Percentiles rank a stretch among this genome's conserved stretches.
phyloP scores from a whole-genome alignment of 1,140 invertebrate genomes.

The Galendromus occidentalis region DNA sequence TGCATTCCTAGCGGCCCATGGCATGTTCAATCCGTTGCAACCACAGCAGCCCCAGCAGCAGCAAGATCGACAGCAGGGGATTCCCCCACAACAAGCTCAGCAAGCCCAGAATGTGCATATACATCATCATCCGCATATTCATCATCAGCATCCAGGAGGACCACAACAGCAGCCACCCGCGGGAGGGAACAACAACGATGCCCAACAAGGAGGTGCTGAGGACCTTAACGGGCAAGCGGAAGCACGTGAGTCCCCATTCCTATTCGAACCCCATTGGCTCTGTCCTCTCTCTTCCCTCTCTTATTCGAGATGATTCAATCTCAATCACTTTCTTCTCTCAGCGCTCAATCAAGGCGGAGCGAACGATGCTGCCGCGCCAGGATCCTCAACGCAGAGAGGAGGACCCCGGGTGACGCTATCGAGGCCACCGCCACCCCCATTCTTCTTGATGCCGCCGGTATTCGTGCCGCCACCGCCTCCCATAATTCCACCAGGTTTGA shows the following conservation, averaged over 20 bases:
- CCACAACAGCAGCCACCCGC: constrained; percentile 15
- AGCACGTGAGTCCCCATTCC: too few species aligned
- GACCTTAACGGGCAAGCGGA: too few species aligned
- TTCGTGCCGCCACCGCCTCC: constrained; percentile 32
- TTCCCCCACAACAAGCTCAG: constrained; percentile 16
- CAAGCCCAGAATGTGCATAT: not conserved
- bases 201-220: too few species aligned
- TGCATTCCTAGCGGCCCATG: constrained; percentile 15
- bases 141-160: constrained; percentile 12
- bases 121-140: constrained; percentile 15
- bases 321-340: too few species aligned
- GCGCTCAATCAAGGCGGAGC: not conserved
- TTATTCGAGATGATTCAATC: too few species aligned
- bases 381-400: not conserved
- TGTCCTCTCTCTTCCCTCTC: too few species aligned
- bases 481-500: constrained; percentile 34
- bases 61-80: not conserved
- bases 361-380: constrained; percentile 13
- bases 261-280: too few species aligned
- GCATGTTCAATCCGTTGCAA: not conserved
- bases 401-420: not conserved
- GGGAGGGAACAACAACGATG: not conserved
- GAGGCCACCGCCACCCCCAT: constrained; percentile 15
- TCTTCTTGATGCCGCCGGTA: constrained; percentile 21
- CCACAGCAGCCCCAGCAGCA: constrained; percentile 14